These are phyloP conservation scores for Cyclopterus lumpus DNA, from an alignment of 2,797 vertebrate species.

Conservation along the genomic window DNA sequence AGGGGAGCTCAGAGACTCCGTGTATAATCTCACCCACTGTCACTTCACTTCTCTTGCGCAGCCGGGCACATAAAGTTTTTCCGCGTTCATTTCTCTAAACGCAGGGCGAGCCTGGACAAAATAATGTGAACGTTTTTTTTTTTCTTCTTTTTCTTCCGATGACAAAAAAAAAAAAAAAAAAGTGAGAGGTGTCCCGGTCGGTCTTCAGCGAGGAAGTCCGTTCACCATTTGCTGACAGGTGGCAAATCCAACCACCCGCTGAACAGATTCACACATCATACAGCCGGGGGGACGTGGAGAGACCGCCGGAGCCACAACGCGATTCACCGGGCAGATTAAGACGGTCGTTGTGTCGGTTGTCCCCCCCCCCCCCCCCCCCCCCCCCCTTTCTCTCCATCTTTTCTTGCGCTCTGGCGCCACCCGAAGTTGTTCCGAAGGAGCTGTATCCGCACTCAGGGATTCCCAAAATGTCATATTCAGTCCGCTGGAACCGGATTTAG, in stretches of 20 bases:
- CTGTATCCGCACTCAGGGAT: conserved; percentile 29
- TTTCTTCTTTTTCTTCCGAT: too few relatives aligned
- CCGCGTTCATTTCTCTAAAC: conserved; percentile 30
- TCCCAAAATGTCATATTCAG: not conserved
- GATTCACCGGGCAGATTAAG: conserved; percentile 62
- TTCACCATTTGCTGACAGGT: conserved; percentile 60
- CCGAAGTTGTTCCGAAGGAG: conserved; percentile 59
- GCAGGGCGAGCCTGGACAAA: conserved; percentile 14
- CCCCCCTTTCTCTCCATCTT: conserved; percentile 13
- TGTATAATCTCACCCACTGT: conserved; percentile 53
- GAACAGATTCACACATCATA: conserved; percentile 57
- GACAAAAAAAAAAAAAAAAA: too few relatives aligned
- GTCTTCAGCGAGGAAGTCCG: conserved; percentile 6
- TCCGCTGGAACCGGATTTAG: too few relatives aligned
- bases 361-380: too few relatives aligned
- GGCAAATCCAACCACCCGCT: conserved; percentile 53
- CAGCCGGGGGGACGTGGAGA: conserved; percentile 51
- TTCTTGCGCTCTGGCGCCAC: conserved; percentile 79
- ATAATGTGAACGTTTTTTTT: not conserved
- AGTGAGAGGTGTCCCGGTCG: conserved; percentile 19
- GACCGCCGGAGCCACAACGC: conserved; percentile 50
- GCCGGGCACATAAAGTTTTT: conserved; percentile 65
- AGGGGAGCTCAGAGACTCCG: conserved; percentile 40
- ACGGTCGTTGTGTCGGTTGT: conserved; percentile 20
- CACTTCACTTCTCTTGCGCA: conserved; percentile 58